Conservation (phyloP, 2,113 vertebrate genomes). For the Puntigrus tetrazona region DNA sequence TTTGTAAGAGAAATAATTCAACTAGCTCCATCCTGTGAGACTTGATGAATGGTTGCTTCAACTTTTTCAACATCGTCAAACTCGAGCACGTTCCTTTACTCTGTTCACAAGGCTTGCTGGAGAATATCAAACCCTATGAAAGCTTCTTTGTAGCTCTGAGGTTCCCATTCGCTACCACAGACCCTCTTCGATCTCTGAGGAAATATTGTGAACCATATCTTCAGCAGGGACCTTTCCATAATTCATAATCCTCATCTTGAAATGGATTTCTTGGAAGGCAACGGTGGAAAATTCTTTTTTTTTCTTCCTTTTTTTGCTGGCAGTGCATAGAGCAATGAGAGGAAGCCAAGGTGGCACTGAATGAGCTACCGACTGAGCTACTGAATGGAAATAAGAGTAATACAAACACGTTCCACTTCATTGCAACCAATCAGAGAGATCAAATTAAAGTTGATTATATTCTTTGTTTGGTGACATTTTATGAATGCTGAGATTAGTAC, state of each 20-base stretch:
- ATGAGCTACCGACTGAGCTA: conserved; percentile 3
- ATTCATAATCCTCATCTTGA: conserved; percentile 55
- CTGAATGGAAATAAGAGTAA: neutral
- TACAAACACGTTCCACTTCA: conserved; percentile 9
- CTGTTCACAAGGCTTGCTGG: conserved; percentile 7
- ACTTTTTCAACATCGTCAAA: conserved; percentile 14
- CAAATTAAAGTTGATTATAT: conserved; percentile 7
- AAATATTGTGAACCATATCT: conserved; percentile 41
- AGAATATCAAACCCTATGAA: conserved; percentile 3
- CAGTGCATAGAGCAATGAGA: neutral
- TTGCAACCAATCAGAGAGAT: neutral
- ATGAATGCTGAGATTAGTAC: neutral
- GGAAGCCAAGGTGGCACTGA: neutral
- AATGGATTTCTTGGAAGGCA: conserved; percentile 49
- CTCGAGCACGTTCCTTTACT: conserved; percentile 3
- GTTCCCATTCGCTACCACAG: conserved; percentile 12
- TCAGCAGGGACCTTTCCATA: conserved; percentile 49
- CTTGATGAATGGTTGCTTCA: neutral
- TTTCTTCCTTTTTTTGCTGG: neutral
- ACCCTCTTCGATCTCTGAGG: conserved; percentile 33
- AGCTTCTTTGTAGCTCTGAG: conserved; percentile 10
- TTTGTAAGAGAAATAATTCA: conserved; percentile 10
- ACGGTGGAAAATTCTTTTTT: conserved; percentile 29
- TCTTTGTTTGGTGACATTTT: neutral
- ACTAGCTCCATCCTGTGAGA: conserved; percentile 20